Conservation (phyloP, 2,113 vertebrate genomes). For the Solenodon paradoxus region DNA sequence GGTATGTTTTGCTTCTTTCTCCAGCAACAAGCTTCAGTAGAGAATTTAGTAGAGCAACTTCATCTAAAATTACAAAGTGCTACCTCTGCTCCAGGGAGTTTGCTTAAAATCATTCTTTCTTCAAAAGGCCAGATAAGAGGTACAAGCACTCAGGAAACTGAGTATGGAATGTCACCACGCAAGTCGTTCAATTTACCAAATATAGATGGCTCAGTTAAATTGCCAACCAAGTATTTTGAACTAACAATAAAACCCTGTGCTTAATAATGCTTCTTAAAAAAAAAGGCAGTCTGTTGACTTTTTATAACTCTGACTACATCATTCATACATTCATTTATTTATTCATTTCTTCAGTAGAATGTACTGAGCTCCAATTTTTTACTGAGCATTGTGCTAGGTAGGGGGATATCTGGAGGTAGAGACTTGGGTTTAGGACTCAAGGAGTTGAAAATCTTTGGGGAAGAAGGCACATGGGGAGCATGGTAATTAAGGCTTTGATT, state of each 20-base stretch:
- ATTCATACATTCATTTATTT: background rate
- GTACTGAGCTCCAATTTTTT: background rate
- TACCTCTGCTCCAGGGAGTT: background rate
- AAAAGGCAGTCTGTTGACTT: background rate
- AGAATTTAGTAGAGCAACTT: background rate
- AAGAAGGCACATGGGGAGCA: background rate
- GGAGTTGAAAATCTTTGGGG: background rate
- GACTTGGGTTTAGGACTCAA: background rate
- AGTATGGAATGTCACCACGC: background rate
- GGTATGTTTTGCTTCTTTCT: background rate
- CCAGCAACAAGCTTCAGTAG: background rate
- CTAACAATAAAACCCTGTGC: background rate
- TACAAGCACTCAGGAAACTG: background rate
- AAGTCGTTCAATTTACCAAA: constrained; percentile 20
- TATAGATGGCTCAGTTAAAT: background rate
- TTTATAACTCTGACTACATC: background rate
- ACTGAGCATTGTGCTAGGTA: background rate
- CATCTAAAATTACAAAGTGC: background rate
- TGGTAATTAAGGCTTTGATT: background rate
- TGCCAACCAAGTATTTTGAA: background rate
- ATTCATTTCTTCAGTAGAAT: background rate
- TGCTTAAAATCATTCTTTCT: constrained; percentile 1
- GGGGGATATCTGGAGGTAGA: background rate
- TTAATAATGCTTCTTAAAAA: background rate
- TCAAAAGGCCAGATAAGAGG: background rate